Conservation (phyloP, 2,888 invertebrate species). For the Neoaliturus tenellus region DNA sequence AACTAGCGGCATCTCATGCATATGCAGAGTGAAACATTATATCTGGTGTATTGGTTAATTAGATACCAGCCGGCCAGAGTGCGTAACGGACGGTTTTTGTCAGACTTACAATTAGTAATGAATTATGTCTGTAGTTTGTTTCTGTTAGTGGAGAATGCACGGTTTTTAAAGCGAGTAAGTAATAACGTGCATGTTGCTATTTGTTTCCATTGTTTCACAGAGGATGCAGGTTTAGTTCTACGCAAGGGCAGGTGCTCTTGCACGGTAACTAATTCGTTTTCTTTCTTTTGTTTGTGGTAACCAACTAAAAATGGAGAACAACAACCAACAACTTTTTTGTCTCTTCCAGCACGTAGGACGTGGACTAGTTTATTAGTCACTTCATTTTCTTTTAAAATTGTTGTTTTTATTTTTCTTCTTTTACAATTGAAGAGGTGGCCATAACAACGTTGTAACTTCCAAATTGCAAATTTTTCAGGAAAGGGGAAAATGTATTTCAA, state of each 20-base stretch:
- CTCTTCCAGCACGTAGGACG: background rate
- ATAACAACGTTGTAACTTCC: too few relatives aligned
- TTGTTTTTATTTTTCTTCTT: too few relatives aligned
- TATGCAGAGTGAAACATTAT: constrained; percentile 47
- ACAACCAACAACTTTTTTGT: background rate
- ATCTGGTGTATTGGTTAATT: constrained; percentile 45
- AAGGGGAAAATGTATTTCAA: too few relatives aligned
- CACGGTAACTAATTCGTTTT: background rate
- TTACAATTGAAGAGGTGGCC: too few relatives aligned
- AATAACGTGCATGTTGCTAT: background rate
- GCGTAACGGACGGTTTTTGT: constrained; percentile 46
- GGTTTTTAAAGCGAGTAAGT: constrained; percentile 15
- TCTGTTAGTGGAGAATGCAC: constrained; percentile 14
- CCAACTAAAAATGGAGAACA: background rate
- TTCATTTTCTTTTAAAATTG: too few relatives aligned
- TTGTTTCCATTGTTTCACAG: constrained; percentile 1
- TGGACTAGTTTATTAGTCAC: background rate
- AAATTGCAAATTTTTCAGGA: too few relatives aligned
- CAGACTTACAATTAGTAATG: constrained; percentile 39
- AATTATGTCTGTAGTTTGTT: constrained; percentile 34
- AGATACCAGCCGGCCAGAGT: background rate
- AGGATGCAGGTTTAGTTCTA: background rate
- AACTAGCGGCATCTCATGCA: constrained; percentile 29
- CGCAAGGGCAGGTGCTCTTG: background rate
- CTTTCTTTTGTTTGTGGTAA: constrained; percentile 1